These are phyloP conservation scores for Pteropus alecto DNA, from an alignment of 2,113 vertebrate species.

Conservation along the genomic window DNA sequence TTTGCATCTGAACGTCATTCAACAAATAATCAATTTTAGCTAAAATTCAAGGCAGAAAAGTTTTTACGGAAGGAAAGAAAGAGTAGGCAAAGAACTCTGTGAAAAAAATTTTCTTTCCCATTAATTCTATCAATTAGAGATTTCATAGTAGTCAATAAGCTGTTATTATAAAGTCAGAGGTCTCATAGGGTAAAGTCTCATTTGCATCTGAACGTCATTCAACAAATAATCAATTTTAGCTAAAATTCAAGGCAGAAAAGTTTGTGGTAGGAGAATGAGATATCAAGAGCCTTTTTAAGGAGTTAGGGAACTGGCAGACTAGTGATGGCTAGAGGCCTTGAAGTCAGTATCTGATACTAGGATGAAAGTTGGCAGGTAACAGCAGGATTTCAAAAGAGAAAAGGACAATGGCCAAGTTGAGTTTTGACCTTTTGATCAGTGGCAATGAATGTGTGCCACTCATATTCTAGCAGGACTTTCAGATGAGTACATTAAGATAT, in stretches of 20 bases:
- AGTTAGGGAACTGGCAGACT: background rate
- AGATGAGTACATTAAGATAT: background rate
- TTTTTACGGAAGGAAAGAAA: no score
- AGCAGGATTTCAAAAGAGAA: background rate
- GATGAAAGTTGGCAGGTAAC: background rate
- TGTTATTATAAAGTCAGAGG: constrained; percentile 52
- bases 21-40: constrained; percentile 49
- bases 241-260: background rate
- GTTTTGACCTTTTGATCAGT: background rate
- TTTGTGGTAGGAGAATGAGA: background rate
- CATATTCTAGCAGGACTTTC: background rate
- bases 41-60: background rate
- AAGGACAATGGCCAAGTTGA: background rate
- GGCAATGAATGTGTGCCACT: background rate
- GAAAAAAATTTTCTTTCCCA: constrained; percentile 53
- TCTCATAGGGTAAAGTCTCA: constrained; percentile 10
- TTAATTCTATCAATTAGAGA: constrained; percentile 55
- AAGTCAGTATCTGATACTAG: background rate
- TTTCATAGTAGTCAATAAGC: constrained; percentile 43
- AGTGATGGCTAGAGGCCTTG: background rate
- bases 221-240: constrained; percentile 49
- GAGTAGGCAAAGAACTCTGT: constrained; percentile 60
- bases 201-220: background rate
- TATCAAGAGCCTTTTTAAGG: background rate
- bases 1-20: background rate